Percentiles rank a stretch among this genome's conserved stretches.
Conservation (phyloP, 2,888 invertebrate genomes). For the Tetranychus piercei region DNA sequence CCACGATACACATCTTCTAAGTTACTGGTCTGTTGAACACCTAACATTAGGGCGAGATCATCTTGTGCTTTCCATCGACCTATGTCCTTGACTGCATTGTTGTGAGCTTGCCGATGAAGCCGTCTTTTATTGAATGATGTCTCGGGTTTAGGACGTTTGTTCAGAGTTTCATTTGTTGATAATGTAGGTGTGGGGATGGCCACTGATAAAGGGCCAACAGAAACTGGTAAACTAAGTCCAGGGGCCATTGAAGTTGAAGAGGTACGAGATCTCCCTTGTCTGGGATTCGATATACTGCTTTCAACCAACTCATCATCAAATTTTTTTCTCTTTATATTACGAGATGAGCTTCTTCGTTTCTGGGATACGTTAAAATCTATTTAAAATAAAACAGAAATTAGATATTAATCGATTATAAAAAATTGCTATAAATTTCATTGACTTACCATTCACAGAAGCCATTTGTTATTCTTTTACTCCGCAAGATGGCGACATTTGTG, state of each 20-base stretch:
- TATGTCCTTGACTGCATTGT: conserved; percentile 32
- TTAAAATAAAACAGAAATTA: too few relatives aligned
- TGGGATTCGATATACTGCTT: conserved; percentile 44
- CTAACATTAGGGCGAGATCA: conserved; percentile 77
- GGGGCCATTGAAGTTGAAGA: neutral
- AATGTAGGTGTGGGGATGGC: neutral
- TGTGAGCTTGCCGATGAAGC: conserved; percentile 25
- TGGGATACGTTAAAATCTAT: neutral
- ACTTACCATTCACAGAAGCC: too few relatives aligned
- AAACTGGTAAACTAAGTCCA: neutral
- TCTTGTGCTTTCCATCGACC: conserved; percentile 95
- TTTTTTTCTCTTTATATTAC: conserved; percentile 81
- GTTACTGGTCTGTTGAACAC: conserved; percentile 62
- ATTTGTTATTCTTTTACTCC: too few relatives aligned
- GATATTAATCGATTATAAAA: too few relatives aligned
- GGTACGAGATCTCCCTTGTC: conserved; percentile 8
- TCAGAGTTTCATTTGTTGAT: conserved; percentile 9
- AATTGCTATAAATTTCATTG: too few relatives aligned
- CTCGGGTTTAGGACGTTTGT: conserved; percentile 16
- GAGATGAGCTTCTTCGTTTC: conserved; percentile 50
- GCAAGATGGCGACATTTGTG: too few relatives aligned
- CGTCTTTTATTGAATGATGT: conserved; percentile 20
- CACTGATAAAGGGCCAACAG: neutral
- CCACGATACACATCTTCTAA: conserved; percentile 56
- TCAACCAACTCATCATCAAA: conserved; percentile 95